Evolutionary conservation across 1,140 invertebrate species (phyloP).

Genomic region (Eumaeus atala): DNA sequence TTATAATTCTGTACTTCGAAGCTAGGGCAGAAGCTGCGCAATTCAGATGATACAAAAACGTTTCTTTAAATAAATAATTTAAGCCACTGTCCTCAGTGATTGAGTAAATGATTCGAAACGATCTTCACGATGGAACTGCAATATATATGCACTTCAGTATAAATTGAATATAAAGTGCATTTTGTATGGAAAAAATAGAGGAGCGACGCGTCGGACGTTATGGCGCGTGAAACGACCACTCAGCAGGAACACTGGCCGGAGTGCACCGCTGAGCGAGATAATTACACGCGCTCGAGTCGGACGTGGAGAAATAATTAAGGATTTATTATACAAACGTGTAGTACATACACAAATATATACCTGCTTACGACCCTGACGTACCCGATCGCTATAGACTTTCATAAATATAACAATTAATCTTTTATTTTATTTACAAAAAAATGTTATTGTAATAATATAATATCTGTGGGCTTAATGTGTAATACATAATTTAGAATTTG

Average conservation of each 20-base stretch:
- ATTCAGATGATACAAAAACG: neutral
- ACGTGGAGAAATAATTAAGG: neutral
- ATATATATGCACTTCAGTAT: slow-evolving; percentile 25
- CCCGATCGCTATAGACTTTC: no score
- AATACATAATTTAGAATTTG: no score
- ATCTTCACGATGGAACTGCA: neutral
- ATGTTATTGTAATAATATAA: no score
- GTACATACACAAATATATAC: no score
- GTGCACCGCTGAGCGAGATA: slow-evolving; percentile 26
- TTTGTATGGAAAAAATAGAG: slow-evolving; percentile 12
- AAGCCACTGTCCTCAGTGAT: no score
- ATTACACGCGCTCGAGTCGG: neutral
- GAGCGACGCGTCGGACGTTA: slow-evolving; percentile 32
- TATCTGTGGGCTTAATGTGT: no score
- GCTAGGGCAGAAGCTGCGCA: no score
- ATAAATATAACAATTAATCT: no score
- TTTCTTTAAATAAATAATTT: no score
- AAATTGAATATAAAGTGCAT: slow-evolving; percentile 27
- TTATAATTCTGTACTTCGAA: no score
- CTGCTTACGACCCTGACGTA: no score
- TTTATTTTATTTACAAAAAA: neutral
- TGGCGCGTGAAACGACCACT: slow-evolving; percentile 51
- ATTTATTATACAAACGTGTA: neutral
- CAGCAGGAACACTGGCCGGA: slow-evolving; percentile 23
- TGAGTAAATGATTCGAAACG: no score